phyloP scores from a whole-genome alignment of 2,797 vertebrate species.

The Gymnothorax javanicus region DNA sequence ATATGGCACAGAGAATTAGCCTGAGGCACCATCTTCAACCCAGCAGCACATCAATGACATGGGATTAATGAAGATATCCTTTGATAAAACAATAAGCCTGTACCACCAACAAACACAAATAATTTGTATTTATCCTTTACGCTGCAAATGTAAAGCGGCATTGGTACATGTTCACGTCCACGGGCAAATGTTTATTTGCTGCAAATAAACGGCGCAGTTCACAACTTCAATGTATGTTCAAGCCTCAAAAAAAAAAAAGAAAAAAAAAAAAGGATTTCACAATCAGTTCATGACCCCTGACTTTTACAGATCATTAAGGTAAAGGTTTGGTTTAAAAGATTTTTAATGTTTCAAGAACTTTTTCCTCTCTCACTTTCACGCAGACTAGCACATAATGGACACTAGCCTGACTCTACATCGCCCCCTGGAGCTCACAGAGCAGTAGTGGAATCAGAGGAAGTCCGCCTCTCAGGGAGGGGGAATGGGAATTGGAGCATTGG shows the following conservation, averaged over 20 bases:
- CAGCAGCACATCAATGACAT: neutral
- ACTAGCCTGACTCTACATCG: neutral
- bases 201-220: neutral
- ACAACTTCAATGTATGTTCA: neutral
- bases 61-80: neutral
- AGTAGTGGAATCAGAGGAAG: neutral
- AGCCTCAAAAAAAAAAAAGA: neutral
- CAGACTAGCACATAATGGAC: conserved; percentile 6
- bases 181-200: too few species aligned
- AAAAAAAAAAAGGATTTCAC: neutral
- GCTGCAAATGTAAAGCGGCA: neutral
- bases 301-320: neutral
- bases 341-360: neutral
- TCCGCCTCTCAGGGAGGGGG: neutral
- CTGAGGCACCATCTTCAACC: neutral
- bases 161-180: neutral
- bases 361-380: neutral
- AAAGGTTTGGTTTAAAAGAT: neutral
- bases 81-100: neutral
- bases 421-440: neutral
- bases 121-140: neutral
- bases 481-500: conserved; percentile 70
- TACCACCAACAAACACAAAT: neutral
- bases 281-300: neutral
- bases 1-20: neutral